A percentile compares a stretch with the other conserved stretches of the same genome.
Evolutionary conservation across 2,797 vertebrate genomes (phyloP).

Genomic region (Pantherophis alleghaniensis): DNA sequence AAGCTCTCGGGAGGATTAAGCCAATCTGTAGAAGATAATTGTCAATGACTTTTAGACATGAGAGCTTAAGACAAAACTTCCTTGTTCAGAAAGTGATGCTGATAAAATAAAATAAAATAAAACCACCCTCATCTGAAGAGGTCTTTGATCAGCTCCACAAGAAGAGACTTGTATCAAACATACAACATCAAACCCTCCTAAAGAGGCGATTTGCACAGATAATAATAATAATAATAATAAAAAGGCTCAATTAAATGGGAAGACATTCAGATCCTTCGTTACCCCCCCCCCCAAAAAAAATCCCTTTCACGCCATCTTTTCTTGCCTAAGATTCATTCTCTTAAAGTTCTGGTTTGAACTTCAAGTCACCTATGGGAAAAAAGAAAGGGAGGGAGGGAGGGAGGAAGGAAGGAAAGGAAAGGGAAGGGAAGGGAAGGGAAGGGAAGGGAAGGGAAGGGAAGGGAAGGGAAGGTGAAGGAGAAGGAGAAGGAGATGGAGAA

Average conservation of each 20-base stretch:
- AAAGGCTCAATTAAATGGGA: background rate
- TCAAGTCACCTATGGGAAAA: slow-evolving; percentile 24
- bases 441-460: too few species aligned
- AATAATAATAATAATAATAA: too few species aligned
- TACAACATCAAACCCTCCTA: background rate
- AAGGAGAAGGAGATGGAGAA: too few species aligned
- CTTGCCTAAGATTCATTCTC: background rate
- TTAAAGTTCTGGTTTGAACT: slow-evolving; percentile 27
- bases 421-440: too few species aligned
- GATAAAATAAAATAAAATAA: too few species aligned
- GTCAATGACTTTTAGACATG: background rate
- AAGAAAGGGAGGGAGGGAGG: accelerated
- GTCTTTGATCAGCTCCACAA: background rate
- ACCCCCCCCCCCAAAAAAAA: background rate
- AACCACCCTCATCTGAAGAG: too few species aligned
- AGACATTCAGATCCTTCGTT: background rate
- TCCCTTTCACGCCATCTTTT: background rate
- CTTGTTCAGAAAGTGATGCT: background rate
- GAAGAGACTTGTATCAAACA: background rate
- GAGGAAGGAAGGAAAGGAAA: accelerated
- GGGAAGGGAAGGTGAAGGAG: too few species aligned
- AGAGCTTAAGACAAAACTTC: background rate
- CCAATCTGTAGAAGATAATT: background rate
- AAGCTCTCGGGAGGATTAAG: background rate
- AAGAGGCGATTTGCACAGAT: background rate